These are phyloP conservation scores for Chrysogorgia sp. DNA, from an alignment of 92 coral and sea anemone species.

Conservation along the genomic window DNA sequence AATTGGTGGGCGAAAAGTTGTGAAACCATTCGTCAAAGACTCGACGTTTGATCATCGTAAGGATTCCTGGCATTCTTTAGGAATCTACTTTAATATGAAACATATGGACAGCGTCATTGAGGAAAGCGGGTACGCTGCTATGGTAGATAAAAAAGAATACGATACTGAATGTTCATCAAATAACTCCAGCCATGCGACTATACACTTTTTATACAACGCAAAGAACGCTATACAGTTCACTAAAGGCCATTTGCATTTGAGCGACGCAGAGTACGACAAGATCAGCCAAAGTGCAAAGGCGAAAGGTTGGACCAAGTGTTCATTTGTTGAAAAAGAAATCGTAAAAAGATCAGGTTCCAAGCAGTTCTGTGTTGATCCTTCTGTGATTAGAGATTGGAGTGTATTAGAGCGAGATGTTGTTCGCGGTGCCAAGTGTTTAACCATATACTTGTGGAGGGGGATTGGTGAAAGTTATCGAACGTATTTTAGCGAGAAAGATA, in stretches of 20 bases:
- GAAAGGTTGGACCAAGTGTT: constrained; percentile 82
- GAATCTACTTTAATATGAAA: constrained; percentile 73
- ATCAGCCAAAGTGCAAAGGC: constrained; percentile 46
- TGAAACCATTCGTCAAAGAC: constrained; percentile 89
- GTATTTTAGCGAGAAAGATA: constrained; percentile 67
- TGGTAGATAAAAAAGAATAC: constrained; percentile 69
- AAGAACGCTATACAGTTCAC: constrained; percentile 57
- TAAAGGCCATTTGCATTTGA: constrained; percentile 69
- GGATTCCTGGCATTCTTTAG: constrained; percentile 72
- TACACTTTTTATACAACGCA: constrained; percentile 74
- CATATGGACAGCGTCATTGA: constrained; percentile 64
- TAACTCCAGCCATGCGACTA: constrained; percentile 51
- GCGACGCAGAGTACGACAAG: constrained; percentile 46
- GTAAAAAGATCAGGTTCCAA: constrained; percentile 42
- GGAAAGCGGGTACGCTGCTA: constrained; percentile 57
- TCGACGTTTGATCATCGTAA: constrained; percentile 83
- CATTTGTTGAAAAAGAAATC: constrained; percentile 70
- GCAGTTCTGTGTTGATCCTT: constrained; percentile 82
- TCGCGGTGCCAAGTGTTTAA: constrained; percentile 65
- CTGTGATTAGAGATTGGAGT: constrained; percentile 56
- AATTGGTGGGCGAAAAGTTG: constrained; percentile 67
- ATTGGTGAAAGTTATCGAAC: constrained; percentile 69
- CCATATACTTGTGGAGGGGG: constrained; percentile 86
- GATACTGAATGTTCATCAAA: constrained; percentile 63
- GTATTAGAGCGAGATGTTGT: constrained; percentile 65